Evolutionary conservation across 2,888 invertebrate genomes (phyloP).

Genomic region (Synergus japonicus): DNA sequence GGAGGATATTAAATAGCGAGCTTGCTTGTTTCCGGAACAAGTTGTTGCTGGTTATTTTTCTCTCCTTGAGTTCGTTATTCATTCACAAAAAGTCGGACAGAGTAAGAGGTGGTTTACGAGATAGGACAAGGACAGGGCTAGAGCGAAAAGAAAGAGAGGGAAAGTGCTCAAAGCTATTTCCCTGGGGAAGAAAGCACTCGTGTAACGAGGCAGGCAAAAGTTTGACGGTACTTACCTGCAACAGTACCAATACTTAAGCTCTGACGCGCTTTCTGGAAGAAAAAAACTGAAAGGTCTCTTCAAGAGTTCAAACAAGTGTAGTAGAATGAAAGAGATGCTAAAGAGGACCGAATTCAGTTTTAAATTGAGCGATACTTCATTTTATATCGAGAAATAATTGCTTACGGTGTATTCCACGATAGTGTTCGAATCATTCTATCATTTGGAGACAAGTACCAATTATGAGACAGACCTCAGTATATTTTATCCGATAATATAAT

Average conservation of each 20-base stretch:
- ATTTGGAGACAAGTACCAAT: no score
- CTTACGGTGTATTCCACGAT: not conserved
- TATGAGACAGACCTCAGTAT: no score
- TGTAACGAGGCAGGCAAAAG: conserved; percentile 39
- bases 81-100: conserved; percentile 26
- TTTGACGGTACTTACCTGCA: conserved; percentile 38
- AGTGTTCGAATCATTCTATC: no score
- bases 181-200: conserved; percentile 37
- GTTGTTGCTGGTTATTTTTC: conserved; percentile 31
- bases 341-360: not conserved
- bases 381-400: not conserved
- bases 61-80: conserved; percentile 37
- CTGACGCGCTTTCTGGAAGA: conserved; percentile 9
- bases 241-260: conserved; percentile 27
- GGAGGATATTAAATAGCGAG: conserved; percentile 25
- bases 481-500: no score
- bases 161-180: conserved; percentile 31
- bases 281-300: conserved; percentile 24
- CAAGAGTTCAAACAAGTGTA: conserved; percentile 3
- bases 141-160: not conserved
- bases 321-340: not conserved
- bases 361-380: not conserved
- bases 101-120: conserved; percentile 7
- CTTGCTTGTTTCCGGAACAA: conserved; percentile 32
- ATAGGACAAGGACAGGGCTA: not conserved